Base-by-base conservation (phyloP, 2,888 invertebrate genomes). In the Eupeodes latifasciatus region DNA sequence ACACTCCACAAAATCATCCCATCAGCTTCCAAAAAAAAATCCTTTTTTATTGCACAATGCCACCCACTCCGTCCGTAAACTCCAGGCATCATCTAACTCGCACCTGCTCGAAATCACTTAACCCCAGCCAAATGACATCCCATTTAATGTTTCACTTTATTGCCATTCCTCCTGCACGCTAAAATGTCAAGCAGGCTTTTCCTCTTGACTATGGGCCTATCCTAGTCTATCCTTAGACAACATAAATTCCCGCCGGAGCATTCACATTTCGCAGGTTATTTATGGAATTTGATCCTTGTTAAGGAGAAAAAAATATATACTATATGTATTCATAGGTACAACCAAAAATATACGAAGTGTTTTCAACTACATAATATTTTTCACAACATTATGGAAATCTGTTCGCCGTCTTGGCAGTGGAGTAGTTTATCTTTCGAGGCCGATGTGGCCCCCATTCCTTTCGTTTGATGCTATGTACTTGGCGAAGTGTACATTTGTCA, bases 121-220 rank as follows among this genome's bases (percentile, higher is more conserved):
- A 88, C 88, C 88, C 85, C 78, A 85, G 78, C 88, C 88, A 16
- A 91, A 92, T 92, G 92, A 91, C 91, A 92, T 91, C 91, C 91
- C 91, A 92, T 92, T 92, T 92, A 92, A 92, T 90, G 90, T 91
- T 91, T 89, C 90, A 91, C 89, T 91, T 89, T 84, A 92, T 91
- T 91, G 91, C 88, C 78, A 81, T 78, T 79, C 81, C 81, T 88
- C 78, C 81, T 88, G 27, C 19, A 59, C 81, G 78, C 44, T 16
- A 69, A 61, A 62, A 78, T 74, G 78, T 72, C 81, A 75, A 74
- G 76, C 69, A 74, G 87, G 83, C 87, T 84, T 81, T 77, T 40
- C 49, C 74, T 59, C 51, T 40, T 27, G 59, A 11, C 55, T 72
- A 14, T 19, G 27, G 27, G 27, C 27, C 27, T 16, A 40, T 78